Evolutionary conservation across 1,140 invertebrate species (phyloP), one percentile per base, ranked within the genome.

Genomic region (Macrocentrus cingulum): DNA sequence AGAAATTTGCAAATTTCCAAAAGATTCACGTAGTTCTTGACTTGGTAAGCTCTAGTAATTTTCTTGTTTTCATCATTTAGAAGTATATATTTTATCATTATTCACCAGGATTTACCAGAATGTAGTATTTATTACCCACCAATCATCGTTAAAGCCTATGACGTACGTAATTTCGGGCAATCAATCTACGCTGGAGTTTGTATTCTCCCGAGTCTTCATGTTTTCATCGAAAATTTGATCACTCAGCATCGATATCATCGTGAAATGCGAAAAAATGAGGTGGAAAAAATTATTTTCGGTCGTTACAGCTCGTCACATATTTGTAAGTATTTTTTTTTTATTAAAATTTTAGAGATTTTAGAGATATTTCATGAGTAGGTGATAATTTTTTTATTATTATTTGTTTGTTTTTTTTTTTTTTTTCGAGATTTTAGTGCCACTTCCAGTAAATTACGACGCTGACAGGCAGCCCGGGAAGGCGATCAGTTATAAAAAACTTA

Each of bases 111-210:
- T 65, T 57, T 83, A 69, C 62, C 76, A 56, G 56, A 71, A 19
- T 65, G 76, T 7, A 70, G 80, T 37, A 67, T 77, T 23, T 82
- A 82, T 53, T 80, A 77, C 41, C 82, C 84, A 22, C 73, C 81
- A 16, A 66, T 87, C 9, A 78, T 68, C 5, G 77, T 87, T 51
- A 82, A 80, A 66, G 70, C 84, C n/a, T 85, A 80, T 57, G 84
- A 87, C 59, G 82, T 80, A n/a, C 76, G 81, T 51, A 81, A 80
- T 52, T 85, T 85, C 60, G 84, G 84, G 15, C 79, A 81, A 54
- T 82, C 81, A 51, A 70, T 81, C 16, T 84, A 82, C 56, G 71
- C 76, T 7, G 85, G 84, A 5, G 76, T 81, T 9, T 81, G 81
- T 60, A 68, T 81, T 32, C 54, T 77, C 11, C 75, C 77, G 2